Evolutionary conservation across 2,797 vertebrate species (phyloP), one percentile per base, ranked within the genome.

Genomic region (Acanthurus tractus): DNA sequence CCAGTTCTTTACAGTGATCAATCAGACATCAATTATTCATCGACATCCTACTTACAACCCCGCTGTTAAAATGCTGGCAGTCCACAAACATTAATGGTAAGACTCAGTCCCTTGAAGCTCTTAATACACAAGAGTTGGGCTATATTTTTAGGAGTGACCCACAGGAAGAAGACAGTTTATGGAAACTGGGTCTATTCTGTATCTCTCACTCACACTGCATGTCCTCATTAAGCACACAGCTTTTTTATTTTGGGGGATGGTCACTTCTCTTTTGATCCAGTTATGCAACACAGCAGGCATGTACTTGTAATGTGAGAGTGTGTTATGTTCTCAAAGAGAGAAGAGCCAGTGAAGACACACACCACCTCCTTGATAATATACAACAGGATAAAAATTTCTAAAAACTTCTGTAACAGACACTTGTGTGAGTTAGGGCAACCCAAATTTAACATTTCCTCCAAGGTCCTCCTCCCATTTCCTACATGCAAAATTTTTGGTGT

Each of bases 181-280:
- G 83, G 88, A 94, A 94, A 92, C 88, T 90, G 84, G 93, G 92
- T 88, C 93, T 92, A 88, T 89, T 93, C 86, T 90, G 81, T 68
- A 86, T 87, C 84, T 67, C 74, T 81, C 84, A 86, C 84, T 89
- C 88, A 84, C 84, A 90, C 89, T 78, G 86, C 77, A 73, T 88
- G 92, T 88, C 92, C 93, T 94, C 91, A 94, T 94, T 94, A 92
- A 86, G 78, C 45, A 74, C 70, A 83, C 88, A 76, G 85, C 82
- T 74, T 90, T 90, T 91, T 93, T 88, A 88, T 86, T 84, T 89
- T 81, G 86, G 83, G 93, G 90, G 85, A 76, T 55, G 63, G 85
- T 82, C 68, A 82, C 82, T 86, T 92, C 82, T 85, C 86, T 90
- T 91, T 89, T 92, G 87, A 92, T 91, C 84, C 85, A 86, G 86